Evolutionary conservation across 2,797 vertebrate genomes (phyloP), one percentile per base, ranked within the genome.

Genomic region (Paratrypauchen microcephalus): DNA sequence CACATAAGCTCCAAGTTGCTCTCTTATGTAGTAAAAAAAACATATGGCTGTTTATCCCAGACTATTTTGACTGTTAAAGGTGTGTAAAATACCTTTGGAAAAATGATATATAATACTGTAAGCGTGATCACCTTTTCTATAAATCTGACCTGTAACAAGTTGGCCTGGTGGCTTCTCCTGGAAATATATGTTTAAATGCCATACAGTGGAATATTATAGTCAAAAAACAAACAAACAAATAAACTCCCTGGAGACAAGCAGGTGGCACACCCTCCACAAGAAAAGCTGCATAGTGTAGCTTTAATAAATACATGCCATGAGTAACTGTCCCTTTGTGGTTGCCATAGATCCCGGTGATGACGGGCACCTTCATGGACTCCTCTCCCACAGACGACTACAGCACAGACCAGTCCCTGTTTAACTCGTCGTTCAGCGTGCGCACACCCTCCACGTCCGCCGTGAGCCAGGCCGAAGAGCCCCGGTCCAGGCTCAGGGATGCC

Each of bases 371-470:
- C 88, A 95, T 96, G 95, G 96, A 96, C 88, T 87, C 95, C 0
- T 89, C 86, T 7, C 92, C 95, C 68, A 95, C 94, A 0, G 96
- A 97, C 65, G 95, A 97, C 86, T 96, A 95, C 88, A 94, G 95
- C 77, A 94, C 93, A 0, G 96, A 97, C 68, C 96, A 96, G 83
- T 96, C 96, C 39, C 90, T 96, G 86, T 97, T 96, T 78, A 95
- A 95, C 87, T 96, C 95, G 1, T 95, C 96, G 0, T 92, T 91
- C 86, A 96, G 94, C 0, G 92, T 96, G 74, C 95, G 95, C 4
- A 92, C 94, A 0, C 92, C 94, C 11, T 83, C 86, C 59, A 90
- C 86, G 76, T 73, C 86, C 0, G 88, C 89, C 75, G 94, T 91
- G 45, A 90, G 88, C 79, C 94, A 91, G 72, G 91, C 80, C 2